Percentiles rank a stretch among this genome's conserved stretches.
phyloP scores from a whole-genome alignment of 2,113 vertebrate species.

The Brachionichthys hirsutus region DNA sequence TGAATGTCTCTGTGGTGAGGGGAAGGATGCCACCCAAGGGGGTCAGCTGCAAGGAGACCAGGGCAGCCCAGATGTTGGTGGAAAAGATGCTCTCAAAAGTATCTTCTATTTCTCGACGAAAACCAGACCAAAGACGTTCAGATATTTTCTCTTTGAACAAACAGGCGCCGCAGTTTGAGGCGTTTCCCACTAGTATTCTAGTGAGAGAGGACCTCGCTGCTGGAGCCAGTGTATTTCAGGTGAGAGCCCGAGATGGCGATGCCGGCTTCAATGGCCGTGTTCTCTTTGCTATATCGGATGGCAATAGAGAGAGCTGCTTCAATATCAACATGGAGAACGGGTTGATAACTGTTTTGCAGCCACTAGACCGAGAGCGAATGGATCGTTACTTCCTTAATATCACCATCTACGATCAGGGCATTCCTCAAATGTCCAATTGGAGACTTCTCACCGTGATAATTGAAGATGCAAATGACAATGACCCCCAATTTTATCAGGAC shows the following conservation, averaged over 20 bases:
- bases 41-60: conserved; percentile 91
- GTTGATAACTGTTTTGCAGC: conserved; percentile 85
- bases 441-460: conserved; percentile 88
- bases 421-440: conserved; percentile 87
- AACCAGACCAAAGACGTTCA: conserved; percentile 81
- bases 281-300: conserved; percentile 89
- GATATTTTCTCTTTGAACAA: conserved; percentile 90
- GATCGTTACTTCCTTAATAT: conserved; percentile 94
- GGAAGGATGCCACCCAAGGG: conserved; percentile 84
- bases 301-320: conserved; percentile 91
- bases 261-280: conserved; percentile 90
- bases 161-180: conserved; percentile 92
- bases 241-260: conserved; percentile 88
- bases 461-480: conserved; percentile 94
- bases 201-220: conserved; percentile 86
- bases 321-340: conserved; percentile 90
- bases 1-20: conserved; percentile 92
- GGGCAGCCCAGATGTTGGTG: conserved; percentile 88
- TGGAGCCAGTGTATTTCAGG: conserved; percentile 85
- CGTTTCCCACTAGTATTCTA: conserved; percentile 88
- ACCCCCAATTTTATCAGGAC: conserved; percentile 85
- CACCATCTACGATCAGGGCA: conserved; percentile 92
- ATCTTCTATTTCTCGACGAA: conserved; percentile 82
- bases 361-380: conserved; percentile 87
- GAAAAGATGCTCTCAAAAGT: conserved; percentile 92